Evolutionary conservation across 2,113 vertebrate species (phyloP), one percentile per base, ranked within the genome.

Genomic region (Pterocles gutturalis): DNA sequence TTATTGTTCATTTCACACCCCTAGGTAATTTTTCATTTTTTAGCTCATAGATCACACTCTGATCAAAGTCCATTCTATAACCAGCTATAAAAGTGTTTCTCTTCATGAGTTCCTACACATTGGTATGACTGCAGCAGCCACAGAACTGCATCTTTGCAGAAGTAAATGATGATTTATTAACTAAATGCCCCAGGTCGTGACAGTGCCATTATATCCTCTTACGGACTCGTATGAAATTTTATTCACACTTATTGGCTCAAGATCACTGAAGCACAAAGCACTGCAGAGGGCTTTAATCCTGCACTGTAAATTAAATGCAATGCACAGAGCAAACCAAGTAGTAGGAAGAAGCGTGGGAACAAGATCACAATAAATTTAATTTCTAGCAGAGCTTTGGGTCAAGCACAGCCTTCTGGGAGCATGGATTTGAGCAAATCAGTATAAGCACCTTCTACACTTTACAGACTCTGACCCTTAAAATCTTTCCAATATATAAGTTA

Each of bases 121-220:
- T 65, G 33, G 6, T n/a, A 21, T 26, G 28, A 91, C 45, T 31
- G 58, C 58, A 83, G 46, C 34, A 90, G 51, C 24, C 62, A 72
- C 45, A 87, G 89, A 92, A 89, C 85, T 86, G 65, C 55, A 79
- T 55, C 62, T 49, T 54, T 90, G 24, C 24, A 85, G 83, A 92
- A 96, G 95, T 96, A 96, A 91, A 95, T 93, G 94, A 85, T 88
- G 94, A 96, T 94, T 93, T 97, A 97, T 98, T 97, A 97, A 85
- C 79, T 69, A 96, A 96, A 92, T 82, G 69, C 79, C 54, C 67
- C 90, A 5, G 24, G 61, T 88, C 73, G 81, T 96, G 83, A 80
- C 89, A 96, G 79, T 61, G 71, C 85, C 75, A 87, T 95, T 65
- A 76, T 89, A 92, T 66, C 78, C 88, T 88, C 75, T 79, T 86